Evolutionary conservation across 1,140 invertebrate genomes (phyloP), one percentile per base, ranked within the genome.

Genomic region (Leptonema lineaticorne): DNA sequence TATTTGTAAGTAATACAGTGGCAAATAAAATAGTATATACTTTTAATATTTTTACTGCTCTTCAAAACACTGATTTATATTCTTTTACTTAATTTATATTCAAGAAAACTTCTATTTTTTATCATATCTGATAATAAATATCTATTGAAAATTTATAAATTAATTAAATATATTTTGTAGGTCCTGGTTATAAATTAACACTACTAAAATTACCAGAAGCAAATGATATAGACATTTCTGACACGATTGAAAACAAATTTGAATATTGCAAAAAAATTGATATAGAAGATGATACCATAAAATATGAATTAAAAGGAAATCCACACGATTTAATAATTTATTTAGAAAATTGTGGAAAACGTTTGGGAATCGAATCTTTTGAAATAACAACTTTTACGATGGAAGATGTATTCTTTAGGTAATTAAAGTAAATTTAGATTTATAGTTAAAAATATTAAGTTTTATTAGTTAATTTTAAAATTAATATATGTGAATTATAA

Each of bases 401-500:
- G 78, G 88, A 91, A 74, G 89, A 91, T 77, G 88, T 91, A 2
- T 90, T 90, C 74, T 71, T 90, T 1, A 88, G 80, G 86, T 87
- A 76, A n/a, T n/a, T n/a, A n/a, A n/a, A n/a, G n/a, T n/a, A n/a
- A n/a, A n/a, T n/a, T n/a, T n/a, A n/a, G n/a, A n/a, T n/a, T n/a
- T n/a, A n/a, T n/a, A n/a, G n/a, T n/a, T n/a, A n/a, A n/a, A n/a
- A n/a, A n/a, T n/a, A n/a, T n/a, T n/a, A n/a, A n/a, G n/a, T n/a
- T n/a, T n/a, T n/a, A n/a, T n/a, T n/a, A n/a, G n/a, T n/a, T n/a
- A n/a, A n/a, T n/a, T n/a, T n/a, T n/a, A n/a, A n/a, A n/a, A n/a
- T n/a, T n/a, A n/a, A n/a, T n/a, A n/a, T n/a, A n/a, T n/a, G n/a
- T n/a, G n/a, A n/a, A n/a, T n/a, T n/a, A n/a, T n/a, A n/a, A n/a